Percentiles rank a stretch among this genome's conserved stretches.
phyloP scores from a whole-genome alignment of 2,888 invertebrate genomes.

The Trilocha varians region DNA sequence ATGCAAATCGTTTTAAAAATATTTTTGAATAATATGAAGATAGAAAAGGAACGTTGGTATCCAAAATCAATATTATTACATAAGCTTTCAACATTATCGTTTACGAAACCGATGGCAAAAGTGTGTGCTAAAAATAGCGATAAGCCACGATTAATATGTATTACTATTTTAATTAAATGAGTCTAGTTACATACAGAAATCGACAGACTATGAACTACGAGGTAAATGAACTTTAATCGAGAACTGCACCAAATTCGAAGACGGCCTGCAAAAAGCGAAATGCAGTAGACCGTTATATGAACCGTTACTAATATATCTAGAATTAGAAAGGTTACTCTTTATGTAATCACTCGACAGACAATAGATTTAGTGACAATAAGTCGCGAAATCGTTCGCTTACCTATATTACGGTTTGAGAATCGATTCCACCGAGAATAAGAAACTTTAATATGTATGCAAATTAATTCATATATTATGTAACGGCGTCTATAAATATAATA shows the following conservation, averaged over 20 bases:
- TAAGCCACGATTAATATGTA: no score
- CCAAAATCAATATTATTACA: no score
- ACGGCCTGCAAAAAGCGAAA: conserved; percentile 7
- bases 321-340: conserved; percentile 9
- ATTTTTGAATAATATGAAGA: no score
- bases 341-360: conserved; percentile 6
- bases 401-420: background rate
- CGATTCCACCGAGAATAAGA: background rate
- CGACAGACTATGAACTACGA: conserved; percentile 2
- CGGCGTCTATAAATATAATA: no score
- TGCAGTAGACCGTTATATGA: conserved; percentile 7
- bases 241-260: conserved; percentile 8
- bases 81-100: no score
- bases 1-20: no score
- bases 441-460: background rate
- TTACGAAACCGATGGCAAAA: no score
- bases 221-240: conserved; percentile 8
- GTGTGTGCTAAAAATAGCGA: no score
- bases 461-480: background rate
- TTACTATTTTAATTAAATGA: conserved; percentile 8
- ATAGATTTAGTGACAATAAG: conserved; percentile 2
- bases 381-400: background rate
- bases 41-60: no score
- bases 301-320: conserved; percentile 10
- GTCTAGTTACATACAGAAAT: conserved; percentile 3